Conservation (phyloP, 64 coral and sea anemone species). For the Cladopsammia gracilis region DNA sequence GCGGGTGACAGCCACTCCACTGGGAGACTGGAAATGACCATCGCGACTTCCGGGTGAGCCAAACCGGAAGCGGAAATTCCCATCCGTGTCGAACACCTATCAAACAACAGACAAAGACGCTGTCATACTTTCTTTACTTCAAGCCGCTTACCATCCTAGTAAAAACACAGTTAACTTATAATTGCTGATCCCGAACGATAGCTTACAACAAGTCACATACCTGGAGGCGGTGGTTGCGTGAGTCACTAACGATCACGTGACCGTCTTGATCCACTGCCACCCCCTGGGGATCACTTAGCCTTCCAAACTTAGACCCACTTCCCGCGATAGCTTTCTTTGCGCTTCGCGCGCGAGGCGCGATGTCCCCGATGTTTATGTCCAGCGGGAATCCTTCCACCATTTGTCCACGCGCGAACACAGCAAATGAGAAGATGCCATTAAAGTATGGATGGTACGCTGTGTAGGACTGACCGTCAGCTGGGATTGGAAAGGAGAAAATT, state of each 20-base stretch:
- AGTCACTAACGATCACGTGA: constrained; percentile 93
- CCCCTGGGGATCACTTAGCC: constrained; percentile 78
- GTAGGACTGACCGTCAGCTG: constrained; percentile 40
- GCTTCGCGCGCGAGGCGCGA: constrained; percentile 73
- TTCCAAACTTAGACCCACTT: constrained; percentile 82
- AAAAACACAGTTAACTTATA: too few relatives aligned
- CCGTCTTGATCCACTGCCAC: constrained; percentile 78
- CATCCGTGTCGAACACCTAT: constrained; percentile 83
- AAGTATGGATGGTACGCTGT: constrained; percentile 33
- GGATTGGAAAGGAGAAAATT: not conserved
- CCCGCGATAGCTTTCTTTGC: constrained; percentile 85
- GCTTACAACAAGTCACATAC: not conserved
- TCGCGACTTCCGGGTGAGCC: constrained; percentile 75
- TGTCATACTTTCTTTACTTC: too few relatives aligned
- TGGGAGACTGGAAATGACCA: constrained; percentile 85
- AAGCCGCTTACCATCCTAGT: too few relatives aligned
- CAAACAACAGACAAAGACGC: not conserved
- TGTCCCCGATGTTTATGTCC: constrained; percentile 53
- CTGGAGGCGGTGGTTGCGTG: constrained; percentile 86
- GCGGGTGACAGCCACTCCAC: constrained; percentile 79
- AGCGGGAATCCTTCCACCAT: constrained; percentile 35
- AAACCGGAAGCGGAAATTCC: constrained; percentile 80
- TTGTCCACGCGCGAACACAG: constrained; percentile 29
- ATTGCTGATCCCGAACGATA: not conserved
- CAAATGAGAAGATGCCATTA: constrained; percentile 25